phyloP scores from a whole-genome alignment of 2,113 vertebrate genomes.

The Limnothrissa miodon region DNA sequence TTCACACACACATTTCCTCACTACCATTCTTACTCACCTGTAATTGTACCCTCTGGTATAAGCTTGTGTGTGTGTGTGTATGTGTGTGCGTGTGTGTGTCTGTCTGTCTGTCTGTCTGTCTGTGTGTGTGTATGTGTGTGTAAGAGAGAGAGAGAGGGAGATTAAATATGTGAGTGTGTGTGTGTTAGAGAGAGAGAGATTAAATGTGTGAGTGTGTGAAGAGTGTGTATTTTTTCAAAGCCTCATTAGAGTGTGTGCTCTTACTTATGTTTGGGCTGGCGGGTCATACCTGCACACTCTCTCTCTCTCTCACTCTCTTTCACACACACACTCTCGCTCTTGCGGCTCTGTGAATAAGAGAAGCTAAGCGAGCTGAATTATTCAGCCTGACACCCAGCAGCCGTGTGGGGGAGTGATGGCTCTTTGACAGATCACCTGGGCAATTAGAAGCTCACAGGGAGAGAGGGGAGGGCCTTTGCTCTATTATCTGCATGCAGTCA shows the following conservation, averaged over 20 bases:
- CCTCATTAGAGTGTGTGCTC: slow-evolving; percentile 9
- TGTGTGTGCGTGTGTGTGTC: not conserved
- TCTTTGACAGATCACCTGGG: slow-evolving; percentile 45
- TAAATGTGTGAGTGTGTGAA: not conserved
- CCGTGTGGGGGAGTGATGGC: slow-evolving; percentile 26
- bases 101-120: not conserved
- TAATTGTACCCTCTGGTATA: not conserved
- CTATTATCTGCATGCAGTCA: not conserved
- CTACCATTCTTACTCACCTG: not conserved
- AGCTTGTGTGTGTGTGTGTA: not conserved
- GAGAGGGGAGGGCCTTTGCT: slow-evolving; percentile 4
- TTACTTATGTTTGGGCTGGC: not conserved
- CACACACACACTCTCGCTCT: too few relatives aligned
- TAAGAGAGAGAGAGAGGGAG: not conserved
- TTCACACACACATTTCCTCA: not conserved
- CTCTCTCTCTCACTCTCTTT: not conserved
- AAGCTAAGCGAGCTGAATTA: not conserved
- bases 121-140: not conserved
- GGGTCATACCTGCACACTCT: not conserved
- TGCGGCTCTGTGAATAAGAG: not conserved
- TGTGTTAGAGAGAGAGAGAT: not conserved
- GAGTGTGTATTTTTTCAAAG: not conserved
- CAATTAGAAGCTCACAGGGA: slow-evolving; percentile 33
- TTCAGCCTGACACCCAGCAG: not conserved
- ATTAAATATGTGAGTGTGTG: not conserved